These are phyloP conservation scores for Oxygymnocypris stewartii DNA, from an alignment of 2,113 vertebrate genomes.

Conservation along the genomic window DNA sequence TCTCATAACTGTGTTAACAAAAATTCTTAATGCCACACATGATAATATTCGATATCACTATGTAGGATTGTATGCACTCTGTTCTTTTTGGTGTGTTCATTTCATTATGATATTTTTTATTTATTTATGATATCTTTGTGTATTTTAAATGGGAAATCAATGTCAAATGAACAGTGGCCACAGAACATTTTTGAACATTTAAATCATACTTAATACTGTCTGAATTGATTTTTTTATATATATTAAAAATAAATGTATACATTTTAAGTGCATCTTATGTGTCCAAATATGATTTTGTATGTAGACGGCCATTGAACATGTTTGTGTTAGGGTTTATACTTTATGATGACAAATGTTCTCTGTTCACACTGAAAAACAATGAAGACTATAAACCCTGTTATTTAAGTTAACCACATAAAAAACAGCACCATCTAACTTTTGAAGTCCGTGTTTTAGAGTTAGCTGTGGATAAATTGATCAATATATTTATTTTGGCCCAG, in stretches of 20 bases:
- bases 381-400: slow-evolving; percentile 1
- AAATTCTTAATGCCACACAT: background rate
- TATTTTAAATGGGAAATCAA: too few species aligned
- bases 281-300: background rate
- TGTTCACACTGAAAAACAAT: background rate
- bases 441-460: background rate
- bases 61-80: background rate
- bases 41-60: background rate
- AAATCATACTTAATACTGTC: background rate
- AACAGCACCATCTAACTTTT: background rate
- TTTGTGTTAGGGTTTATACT: background rate
- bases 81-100: background rate
- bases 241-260: background rate
- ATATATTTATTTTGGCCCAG: slow-evolving; percentile 14
- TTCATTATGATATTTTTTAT: too few species aligned
- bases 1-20: background rate
- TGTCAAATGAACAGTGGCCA: background rate
- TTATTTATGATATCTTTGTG: too few species aligned
- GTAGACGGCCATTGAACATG: background rate
- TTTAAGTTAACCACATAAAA: background rate
- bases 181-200: background rate
- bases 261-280: background rate
- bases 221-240: background rate
- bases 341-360: slow-evolving; percentile 4
- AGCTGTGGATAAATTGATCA: slow-evolving; percentile 13